These are phyloP conservation scores for Psilopsiagon aurifrons DNA, from an alignment of 2,113 vertebrate genomes.

Conservation along the genomic window DNA sequence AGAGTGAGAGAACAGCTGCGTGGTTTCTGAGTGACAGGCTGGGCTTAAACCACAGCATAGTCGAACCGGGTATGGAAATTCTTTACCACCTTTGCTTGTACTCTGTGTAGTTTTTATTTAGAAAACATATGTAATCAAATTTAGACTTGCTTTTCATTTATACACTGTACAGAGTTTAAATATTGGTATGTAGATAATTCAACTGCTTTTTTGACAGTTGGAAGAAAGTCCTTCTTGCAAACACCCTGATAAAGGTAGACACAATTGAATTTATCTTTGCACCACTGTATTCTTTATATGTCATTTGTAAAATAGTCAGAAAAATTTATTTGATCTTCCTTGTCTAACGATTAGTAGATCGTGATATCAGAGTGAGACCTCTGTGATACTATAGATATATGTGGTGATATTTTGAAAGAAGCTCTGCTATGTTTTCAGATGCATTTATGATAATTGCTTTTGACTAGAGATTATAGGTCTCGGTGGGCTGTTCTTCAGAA, in stretches of 20 bases:
- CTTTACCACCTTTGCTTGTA: not conserved
- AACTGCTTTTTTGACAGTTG: not conserved
- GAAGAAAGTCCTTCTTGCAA: not conserved
- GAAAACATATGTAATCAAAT: not conserved
- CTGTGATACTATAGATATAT: not conserved
- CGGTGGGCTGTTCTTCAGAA: not conserved
- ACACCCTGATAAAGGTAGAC: not conserved
- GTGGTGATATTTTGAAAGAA: not conserved
- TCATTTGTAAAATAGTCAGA: not conserved
- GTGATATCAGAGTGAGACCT: not conserved
- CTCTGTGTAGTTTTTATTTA: not conserved
- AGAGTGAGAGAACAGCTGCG: no score
- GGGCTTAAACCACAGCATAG: no score
- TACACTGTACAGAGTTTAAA: not conserved
- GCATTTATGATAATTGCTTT: constrained; percentile 7
- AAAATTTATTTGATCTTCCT: not conserved
- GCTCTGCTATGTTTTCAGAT: not conserved
- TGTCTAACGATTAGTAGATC: not conserved
- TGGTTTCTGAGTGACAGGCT: no score
- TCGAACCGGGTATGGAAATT: not conserved
- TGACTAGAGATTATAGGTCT: not conserved
- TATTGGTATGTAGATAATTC: not conserved
- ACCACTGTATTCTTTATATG: not conserved
- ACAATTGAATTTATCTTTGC: not conserved
- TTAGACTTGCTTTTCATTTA: not conserved